Evolutionary conservation across 2,888 invertebrate species (phyloP).

Genomic region (Lasius fuliginosus): DNA sequence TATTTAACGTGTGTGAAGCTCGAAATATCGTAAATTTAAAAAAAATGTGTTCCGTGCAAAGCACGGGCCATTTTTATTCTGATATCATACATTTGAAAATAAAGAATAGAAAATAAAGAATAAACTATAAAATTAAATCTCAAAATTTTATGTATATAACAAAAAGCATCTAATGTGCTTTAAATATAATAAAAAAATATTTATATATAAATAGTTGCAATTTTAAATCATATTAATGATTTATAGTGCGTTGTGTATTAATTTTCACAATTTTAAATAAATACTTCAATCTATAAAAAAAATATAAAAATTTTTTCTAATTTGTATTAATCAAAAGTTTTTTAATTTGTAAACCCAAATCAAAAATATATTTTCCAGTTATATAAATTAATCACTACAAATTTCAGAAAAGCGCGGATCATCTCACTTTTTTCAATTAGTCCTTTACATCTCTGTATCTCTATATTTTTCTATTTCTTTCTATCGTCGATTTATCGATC

Average conservation of each 20-base stretch:
- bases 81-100: not conserved
- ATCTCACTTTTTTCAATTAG: slow-evolving; percentile 16
- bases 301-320: not conserved
- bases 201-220: slow-evolving; percentile 11
- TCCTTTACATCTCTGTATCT: not conserved
- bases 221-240: not conserved
- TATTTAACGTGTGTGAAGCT: slow-evolving; percentile 1
- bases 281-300: not conserved
- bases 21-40: not conserved
- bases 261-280: not conserved
- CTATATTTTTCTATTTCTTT: not conserved
- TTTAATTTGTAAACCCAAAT: not conserved
- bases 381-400: not conserved
- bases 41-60: not conserved
- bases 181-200: not conserved
- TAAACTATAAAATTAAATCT: not conserved
- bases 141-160: not conserved
- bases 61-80: not conserved
- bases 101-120: not conserved
- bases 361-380: slow-evolving; percentile 3
- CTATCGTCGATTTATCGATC: slow-evolving; percentile 28
- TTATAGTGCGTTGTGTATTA: not conserved
- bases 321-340: slow-evolving; percentile 1
- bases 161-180: not conserved
- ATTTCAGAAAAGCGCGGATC: not conserved